Percentiles rank a stretch among this genome's conserved stretches.
These are phyloP conservation scores for Platycercus adscitus DNA, from an alignment of 2,113 vertebrate genomes.

Conservation along the genomic window DNA sequence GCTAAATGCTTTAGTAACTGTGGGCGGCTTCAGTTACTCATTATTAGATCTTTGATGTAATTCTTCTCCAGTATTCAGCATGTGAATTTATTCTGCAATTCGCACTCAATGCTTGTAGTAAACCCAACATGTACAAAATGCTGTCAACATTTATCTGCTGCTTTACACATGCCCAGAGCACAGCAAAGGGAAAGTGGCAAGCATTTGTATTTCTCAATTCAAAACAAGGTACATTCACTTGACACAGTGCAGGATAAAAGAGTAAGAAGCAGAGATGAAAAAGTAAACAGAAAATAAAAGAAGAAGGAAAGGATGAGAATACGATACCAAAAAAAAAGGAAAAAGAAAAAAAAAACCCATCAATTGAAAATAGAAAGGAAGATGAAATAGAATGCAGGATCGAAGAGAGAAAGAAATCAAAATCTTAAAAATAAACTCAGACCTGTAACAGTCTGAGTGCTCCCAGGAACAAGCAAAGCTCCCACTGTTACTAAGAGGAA, in stretches of 20 bases:
- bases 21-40: not conserved
- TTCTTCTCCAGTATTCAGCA: conserved; percentile 18
- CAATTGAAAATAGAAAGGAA: not conserved
- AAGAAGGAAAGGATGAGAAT: not conserved
- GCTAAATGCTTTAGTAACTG: not conserved
- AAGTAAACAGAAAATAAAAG: not conserved
- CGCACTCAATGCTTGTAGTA: conserved; percentile 4
- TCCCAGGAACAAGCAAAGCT: not conserved
- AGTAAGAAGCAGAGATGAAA: not conserved
- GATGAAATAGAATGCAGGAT: not conserved
- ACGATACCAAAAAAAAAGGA: not conserved
- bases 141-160: conserved; percentile 37
- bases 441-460: not conserved
- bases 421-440: not conserved
- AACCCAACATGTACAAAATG: conserved; percentile 1
- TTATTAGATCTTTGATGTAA: conserved; percentile 29
- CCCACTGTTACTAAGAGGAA: not conserved
- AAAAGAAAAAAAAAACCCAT: not conserved
- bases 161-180: conserved; percentile 16
- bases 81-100: conserved; percentile 34
- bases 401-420: not conserved
- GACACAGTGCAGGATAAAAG: not conserved
- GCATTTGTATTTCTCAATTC: conserved; percentile 8
- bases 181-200: conserved; percentile 39
- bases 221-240: conserved; percentile 18